Conservation (phyloP, 1,140 invertebrate species). For the Tachypleus tridentatus region DNA sequence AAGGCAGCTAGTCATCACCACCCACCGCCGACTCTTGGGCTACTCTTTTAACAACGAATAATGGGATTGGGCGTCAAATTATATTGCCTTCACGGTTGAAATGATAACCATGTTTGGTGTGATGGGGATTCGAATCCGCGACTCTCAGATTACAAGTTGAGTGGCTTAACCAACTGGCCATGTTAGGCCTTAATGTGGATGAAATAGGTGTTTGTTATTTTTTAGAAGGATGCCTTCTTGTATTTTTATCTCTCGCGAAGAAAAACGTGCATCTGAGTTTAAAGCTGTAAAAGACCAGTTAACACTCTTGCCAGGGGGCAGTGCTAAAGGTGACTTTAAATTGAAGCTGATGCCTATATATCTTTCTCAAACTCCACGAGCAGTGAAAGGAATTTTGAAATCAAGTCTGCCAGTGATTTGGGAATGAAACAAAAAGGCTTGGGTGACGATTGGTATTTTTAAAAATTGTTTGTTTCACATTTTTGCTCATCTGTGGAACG, state of each 20-base stretch:
- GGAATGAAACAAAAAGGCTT: constrained; percentile 33
- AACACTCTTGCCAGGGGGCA: constrained; percentile 33
- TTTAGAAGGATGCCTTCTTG: constrained; percentile 40
- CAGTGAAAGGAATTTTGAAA: constrained; percentile 32
- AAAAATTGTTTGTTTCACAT: constrained; percentile 28
- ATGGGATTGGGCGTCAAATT: too few species aligned
- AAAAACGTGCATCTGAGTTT: constrained; percentile 32
- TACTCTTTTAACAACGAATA: too few species aligned
- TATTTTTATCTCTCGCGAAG: constrained; percentile 30
- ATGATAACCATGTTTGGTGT: too few species aligned
- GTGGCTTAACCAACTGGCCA: too few species aligned
- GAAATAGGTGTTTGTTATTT: constrained; percentile 34
- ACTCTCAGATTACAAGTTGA: too few species aligned
- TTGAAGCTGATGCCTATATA: constrained; percentile 36
- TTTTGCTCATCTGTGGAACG: constrained; percentile 8
- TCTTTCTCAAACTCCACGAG: constrained; percentile 27
- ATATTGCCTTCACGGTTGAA: too few species aligned
- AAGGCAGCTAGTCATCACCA: too few species aligned
- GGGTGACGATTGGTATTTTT: constrained; percentile 33
- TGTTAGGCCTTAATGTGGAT: constrained; percentile 35
- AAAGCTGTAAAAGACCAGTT: constrained; percentile 36
- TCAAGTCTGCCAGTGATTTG: constrained; percentile 32
- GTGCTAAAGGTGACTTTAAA: constrained; percentile 33
- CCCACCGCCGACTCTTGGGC: too few species aligned
- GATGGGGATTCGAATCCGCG: too few species aligned